phyloP scores from a whole-genome alignment of 1,140 invertebrate genomes.

The Drosophila sturtevanti region DNA sequence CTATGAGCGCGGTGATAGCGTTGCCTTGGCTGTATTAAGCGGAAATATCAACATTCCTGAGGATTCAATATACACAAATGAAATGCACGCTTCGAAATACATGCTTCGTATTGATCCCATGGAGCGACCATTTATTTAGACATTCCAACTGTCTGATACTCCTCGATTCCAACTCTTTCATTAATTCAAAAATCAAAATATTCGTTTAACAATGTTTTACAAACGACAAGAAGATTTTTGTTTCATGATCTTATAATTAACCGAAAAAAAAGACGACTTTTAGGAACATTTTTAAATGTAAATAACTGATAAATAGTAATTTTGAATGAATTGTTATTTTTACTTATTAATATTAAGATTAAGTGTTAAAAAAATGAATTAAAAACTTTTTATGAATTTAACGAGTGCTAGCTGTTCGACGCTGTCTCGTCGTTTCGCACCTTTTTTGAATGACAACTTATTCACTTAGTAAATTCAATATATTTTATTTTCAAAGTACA shows the following conservation, averaged over 20 bases:
- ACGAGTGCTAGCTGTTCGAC: too few species aligned
- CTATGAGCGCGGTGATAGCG: conserved; percentile 93
- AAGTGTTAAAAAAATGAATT: too few species aligned
- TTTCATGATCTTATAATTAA: not conserved
- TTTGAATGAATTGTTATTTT: too few species aligned
- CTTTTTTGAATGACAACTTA: too few species aligned
- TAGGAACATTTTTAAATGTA: too few species aligned
- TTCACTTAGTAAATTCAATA: too few species aligned
- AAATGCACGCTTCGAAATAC: conserved; percentile 87
- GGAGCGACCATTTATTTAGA: conserved; percentile 89
- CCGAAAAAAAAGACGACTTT: too few species aligned
- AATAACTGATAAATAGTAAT: too few species aligned
- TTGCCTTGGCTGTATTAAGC: conserved; percentile 92
- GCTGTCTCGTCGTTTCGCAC: too few species aligned
- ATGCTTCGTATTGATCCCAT: conserved; percentile 90
- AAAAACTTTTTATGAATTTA: too few species aligned
- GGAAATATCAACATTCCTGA: conserved; percentile 90
- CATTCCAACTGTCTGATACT: not conserved
- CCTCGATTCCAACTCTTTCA: conserved; percentile 45
- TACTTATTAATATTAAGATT: too few species aligned
- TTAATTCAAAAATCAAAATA: conserved; percentile 44
- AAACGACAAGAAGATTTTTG: not conserved
- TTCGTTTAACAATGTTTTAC: conserved; percentile 66
- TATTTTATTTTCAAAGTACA: too few species aligned
- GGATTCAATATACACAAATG: conserved; percentile 87